phyloP scores from a whole-genome alignment of 2,888 invertebrate species.

The Papilio gigon region DNA sequence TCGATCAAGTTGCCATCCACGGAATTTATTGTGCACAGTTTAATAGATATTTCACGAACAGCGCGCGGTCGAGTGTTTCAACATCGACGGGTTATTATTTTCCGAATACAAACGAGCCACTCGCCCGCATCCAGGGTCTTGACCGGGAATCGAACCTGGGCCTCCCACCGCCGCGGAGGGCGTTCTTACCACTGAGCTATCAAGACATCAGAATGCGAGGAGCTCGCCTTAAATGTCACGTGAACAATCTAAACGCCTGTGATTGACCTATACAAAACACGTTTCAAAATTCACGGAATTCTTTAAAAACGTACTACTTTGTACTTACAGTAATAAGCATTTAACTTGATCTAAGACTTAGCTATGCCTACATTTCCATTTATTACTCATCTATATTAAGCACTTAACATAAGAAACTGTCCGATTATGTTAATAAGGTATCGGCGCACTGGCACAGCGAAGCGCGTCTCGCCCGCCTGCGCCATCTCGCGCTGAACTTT shows the following conservation, averaged over 20 bases:
- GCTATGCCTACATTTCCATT: background rate
- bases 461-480: conserved; percentile 55
- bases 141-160: conserved; percentile 82
- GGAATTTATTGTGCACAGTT: conserved; percentile 69
- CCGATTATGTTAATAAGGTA: background rate
- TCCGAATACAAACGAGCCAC: conserved; percentile 51
- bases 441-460: conserved; percentile 47
- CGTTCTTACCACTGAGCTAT: conserved; percentile 82
- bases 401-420: background rate
- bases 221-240: conserved; percentile 49
- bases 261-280: too few species aligned
- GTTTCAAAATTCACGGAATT: too few species aligned
- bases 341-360: background rate
- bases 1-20: conserved; percentile 76
- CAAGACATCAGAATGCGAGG: conserved; percentile 76
- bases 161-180: conserved; percentile 69
- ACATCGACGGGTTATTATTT: conserved; percentile 43
- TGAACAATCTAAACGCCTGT: background rate
- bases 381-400: background rate
- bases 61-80: conserved; percentile 58
- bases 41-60: conserved; percentile 61
- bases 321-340: background rate
- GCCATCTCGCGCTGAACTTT: conserved; percentile 49
- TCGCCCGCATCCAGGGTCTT: conserved; percentile 72
- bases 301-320: too few species aligned